Evolutionary conservation across 2,797 vertebrate species (phyloP).

Genomic region (Epinephelus coioides): DNA sequence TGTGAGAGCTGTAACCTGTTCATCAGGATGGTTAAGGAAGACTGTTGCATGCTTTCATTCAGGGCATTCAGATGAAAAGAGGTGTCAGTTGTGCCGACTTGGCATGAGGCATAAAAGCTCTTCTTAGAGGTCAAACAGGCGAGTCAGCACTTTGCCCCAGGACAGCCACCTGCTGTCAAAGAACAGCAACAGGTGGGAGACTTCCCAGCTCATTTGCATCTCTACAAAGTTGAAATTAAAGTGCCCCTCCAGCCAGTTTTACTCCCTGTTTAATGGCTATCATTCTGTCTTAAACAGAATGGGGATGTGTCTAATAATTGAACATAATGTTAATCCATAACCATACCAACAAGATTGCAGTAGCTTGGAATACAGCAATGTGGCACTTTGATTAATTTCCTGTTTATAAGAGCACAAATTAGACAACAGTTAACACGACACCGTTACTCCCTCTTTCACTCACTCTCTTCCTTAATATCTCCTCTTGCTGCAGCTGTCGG

Average conservation of each 20-base stretch:
- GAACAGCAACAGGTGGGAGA: constrained; percentile 13
- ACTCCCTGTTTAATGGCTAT: no score
- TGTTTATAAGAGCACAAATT: no score
- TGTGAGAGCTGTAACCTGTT: constrained; percentile 24
- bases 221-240: constrained; percentile 8
- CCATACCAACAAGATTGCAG: no score
- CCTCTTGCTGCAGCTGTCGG: no score
- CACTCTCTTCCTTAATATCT: no score
- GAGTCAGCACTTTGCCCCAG: constrained; percentile 8
- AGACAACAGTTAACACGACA: no score
- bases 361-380: no score
- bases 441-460: no score
- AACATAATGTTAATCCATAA: no score
- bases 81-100: constrained; percentile 4
- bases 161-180: constrained; percentile 26
- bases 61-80: background rate
- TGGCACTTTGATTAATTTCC: no score
- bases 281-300: no score
- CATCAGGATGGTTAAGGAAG: constrained; percentile 13
- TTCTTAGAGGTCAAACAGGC: constrained; percentile 7
- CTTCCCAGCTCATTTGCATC: background rate
- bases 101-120: background rate
- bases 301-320: no score
- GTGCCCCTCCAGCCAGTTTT: background rate
- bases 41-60: constrained; percentile 4